These are phyloP conservation scores for Nomada lathburiana DNA, from an alignment of 2,888 invertebrate species.

Conservation along the genomic window DNA sequence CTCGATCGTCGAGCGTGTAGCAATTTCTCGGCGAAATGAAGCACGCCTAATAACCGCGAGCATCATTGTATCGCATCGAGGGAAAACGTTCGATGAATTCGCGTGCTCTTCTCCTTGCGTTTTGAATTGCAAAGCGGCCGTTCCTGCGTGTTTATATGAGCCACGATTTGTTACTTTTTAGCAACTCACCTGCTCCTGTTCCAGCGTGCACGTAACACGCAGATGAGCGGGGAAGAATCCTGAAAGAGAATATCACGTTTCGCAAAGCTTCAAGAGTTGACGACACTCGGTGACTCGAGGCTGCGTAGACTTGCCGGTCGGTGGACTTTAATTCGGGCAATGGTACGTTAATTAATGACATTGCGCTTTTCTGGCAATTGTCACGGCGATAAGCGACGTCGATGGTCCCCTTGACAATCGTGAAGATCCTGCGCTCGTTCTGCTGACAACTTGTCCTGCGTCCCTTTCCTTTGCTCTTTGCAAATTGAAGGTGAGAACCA, in stretches of 20 bases:
- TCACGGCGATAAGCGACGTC: slow-evolving; percentile 3
- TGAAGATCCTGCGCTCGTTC: slow-evolving; percentile 10
- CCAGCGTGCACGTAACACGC: neutral
- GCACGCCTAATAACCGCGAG: slow-evolving; percentile 25
- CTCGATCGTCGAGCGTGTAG: neutral
- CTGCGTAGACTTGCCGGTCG: no score
- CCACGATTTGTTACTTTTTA: slow-evolving; percentile 16
- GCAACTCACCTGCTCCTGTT: neutral
- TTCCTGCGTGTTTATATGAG: neutral
- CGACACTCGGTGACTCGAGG: neutral
- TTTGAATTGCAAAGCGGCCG: slow-evolving; percentile 19
- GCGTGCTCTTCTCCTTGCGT: neutral
- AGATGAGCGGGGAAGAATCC: neutral
- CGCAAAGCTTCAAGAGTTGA: neutral
- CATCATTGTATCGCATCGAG: slow-evolving; percentile 29
- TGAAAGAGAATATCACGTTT: neutral
- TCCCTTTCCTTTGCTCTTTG: slow-evolving; percentile 51
- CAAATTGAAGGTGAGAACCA: slow-evolving; percentile 52
- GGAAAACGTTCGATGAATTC: slow-evolving; percentile 12
- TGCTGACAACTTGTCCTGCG: slow-evolving; percentile 25
- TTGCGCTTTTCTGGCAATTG: neutral
- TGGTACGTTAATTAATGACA: neutral
- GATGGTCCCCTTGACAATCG: slow-evolving; percentile 25
- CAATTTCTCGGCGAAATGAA: slow-evolving; percentile 24
- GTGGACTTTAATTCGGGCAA: neutral